Evolutionary conservation across 1,140 invertebrate genomes (phyloP).

Genomic region (Drosophila sucinea): DNA sequence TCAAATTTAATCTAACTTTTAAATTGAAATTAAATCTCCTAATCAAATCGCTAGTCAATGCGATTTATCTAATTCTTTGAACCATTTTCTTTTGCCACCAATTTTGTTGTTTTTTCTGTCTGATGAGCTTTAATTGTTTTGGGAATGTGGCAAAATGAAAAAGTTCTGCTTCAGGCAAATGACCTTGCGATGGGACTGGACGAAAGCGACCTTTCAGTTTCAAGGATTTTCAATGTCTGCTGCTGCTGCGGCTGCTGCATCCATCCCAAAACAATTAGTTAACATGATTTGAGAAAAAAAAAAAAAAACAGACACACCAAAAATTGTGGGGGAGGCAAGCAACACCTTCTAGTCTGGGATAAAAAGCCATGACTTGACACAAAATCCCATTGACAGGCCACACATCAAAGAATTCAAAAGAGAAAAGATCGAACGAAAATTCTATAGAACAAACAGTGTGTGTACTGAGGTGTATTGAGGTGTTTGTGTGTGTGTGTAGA

Average conservation of each 20-base stretch:
- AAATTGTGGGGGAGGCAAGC: background rate
- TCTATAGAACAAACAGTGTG: conserved; percentile 28
- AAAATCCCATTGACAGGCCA: conserved; percentile 45
- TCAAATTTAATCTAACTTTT: background rate
- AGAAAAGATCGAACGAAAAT: conserved; percentile 34
- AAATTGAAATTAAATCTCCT: background rate
- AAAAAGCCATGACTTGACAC: conserved; percentile 57
- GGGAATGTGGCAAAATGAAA: background rate
- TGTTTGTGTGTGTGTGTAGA: conserved; percentile 23
- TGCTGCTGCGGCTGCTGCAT: background rate
- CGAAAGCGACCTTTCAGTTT: conserved; percentile 21
- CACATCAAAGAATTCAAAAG: conserved; percentile 34
- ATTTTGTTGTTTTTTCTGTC: conserved; percentile 19
- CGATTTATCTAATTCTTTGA: background rate
- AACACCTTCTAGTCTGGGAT: conserved; percentile 16
- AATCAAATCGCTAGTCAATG: background rate
- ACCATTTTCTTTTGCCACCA: background rate
- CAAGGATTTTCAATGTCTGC: conserved; percentile 39
- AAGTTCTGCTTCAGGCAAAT: background rate
- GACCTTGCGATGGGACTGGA: conserved; percentile 25
- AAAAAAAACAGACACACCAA: conserved; percentile 9
- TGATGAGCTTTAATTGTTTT: conserved; percentile 24
- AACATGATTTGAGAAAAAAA: conserved; percentile 60
- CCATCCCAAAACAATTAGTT: conserved; percentile 56
- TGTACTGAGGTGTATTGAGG: background rate